Conservation (phyloP, 2,888 invertebrate species). For the Harpalus rubripes region DNA sequence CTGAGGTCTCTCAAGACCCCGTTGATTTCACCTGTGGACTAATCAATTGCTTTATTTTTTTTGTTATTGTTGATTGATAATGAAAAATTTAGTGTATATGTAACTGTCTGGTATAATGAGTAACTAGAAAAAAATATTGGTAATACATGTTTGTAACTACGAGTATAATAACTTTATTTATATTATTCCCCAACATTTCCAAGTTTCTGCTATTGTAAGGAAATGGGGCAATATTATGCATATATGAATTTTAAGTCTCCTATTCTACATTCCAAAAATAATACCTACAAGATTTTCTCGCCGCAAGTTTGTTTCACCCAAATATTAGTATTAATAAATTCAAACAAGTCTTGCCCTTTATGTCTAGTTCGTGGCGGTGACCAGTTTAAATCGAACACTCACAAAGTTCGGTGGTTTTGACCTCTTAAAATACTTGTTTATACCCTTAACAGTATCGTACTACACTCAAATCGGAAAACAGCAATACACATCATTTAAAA, state of each 20-base stretch:
- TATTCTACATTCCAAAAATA: slow-evolving; percentile 12
- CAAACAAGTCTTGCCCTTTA: slow-evolving; percentile 32
- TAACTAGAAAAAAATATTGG: no score
- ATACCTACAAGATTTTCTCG: neutral
- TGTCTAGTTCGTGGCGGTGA: slow-evolving; percentile 1
- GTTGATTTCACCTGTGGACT: no score
- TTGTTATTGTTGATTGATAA: no score
- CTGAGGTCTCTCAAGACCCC: no score
- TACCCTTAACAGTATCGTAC: neutral
- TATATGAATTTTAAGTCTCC: slow-evolving; percentile 20
- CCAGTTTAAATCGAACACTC: neutral
- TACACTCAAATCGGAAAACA: neutral
- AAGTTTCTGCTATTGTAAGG: slow-evolving; percentile 5
- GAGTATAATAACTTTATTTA: neutral
- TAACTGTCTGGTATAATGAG: no score
- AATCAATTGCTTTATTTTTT: no score
- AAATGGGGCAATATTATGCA: slow-evolving; percentile 14
- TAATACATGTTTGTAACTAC: no score
- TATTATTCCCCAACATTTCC: neutral
- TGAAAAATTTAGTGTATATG: no score
- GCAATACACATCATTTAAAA: no score
- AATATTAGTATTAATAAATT: slow-evolving; percentile 49
- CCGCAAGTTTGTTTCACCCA: slow-evolving; percentile 8
- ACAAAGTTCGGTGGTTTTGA: slow-evolving; percentile 7
- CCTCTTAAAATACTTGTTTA: neutral